phyloP scores from a whole-genome alignment of 2,888 invertebrate genomes.

The Microplitis deprimator region DNA sequence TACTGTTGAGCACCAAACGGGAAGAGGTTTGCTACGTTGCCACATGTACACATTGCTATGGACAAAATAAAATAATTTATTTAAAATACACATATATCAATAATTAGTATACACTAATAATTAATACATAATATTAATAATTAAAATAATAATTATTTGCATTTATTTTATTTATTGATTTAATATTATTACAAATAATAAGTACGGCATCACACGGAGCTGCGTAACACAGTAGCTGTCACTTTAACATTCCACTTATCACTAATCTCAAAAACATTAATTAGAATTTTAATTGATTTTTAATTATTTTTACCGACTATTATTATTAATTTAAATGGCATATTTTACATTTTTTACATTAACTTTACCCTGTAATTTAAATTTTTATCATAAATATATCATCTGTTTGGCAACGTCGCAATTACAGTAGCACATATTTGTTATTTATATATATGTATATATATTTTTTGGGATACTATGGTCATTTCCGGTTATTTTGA shows the following conservation, averaged over 20 bases:
- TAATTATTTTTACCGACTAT: constrained; percentile 37
- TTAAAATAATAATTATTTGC: background rate
- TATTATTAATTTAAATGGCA: constrained; percentile 56
- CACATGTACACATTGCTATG: constrained; percentile 63
- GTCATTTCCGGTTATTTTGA: background rate
- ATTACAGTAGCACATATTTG: constrained; percentile 54
- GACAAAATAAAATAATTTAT: constrained; percentile 54
- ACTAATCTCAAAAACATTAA: constrained; percentile 61
- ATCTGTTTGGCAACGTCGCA: constrained; percentile 67
- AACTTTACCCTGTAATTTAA: constrained; percentile 55
- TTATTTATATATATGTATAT: constrained; percentile 1
- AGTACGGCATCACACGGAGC: constrained; percentile 65
- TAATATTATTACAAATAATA: constrained; percentile 54
- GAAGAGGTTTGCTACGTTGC: constrained; percentile 66
- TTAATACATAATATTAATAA: background rate
- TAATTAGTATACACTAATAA: constrained; percentile 10
- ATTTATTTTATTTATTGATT: constrained; percentile 14
- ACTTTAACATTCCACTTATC: constrained; percentile 69
- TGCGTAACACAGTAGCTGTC: constrained; percentile 71
- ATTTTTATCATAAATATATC: constrained; percentile 60
- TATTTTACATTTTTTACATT: constrained; percentile 53
- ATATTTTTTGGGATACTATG: background rate
- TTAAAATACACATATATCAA: constrained; percentile 14
- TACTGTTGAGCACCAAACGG: constrained; percentile 62
- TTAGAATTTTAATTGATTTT: constrained; percentile 58